These are phyloP conservation scores for Ginglymostoma cirratum DNA, from an alignment of 2,113 vertebrate genomes.

Conservation along the genomic window DNA sequence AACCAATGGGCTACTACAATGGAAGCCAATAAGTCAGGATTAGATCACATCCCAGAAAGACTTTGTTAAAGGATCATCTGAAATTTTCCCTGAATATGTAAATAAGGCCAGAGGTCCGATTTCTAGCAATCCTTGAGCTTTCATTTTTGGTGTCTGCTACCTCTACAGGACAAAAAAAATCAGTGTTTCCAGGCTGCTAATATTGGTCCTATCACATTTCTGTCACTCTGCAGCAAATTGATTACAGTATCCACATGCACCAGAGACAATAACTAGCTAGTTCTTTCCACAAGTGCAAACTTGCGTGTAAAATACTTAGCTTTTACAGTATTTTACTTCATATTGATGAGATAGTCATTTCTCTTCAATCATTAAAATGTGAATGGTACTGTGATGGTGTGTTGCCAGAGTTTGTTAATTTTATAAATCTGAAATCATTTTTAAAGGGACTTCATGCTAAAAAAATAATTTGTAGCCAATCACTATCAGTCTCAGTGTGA, in stretches of 20 bases:
- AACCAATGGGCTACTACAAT: neutral
- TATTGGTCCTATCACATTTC: neutral
- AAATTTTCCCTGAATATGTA: neutral
- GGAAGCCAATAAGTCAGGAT: neutral
- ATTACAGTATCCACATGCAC: neutral
- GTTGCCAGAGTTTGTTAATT: neutral
- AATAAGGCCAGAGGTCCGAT: neutral
- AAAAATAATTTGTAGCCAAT: neutral
- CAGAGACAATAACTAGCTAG: neutral
- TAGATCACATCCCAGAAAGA: neutral
- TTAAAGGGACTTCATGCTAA: neutral
- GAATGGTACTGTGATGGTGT: neutral
- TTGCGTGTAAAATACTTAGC: neutral
- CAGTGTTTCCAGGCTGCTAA: neutral
- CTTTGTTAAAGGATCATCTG: neutral
- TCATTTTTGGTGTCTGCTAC: neutral
- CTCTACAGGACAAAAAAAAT: neutral
- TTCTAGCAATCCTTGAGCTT: neutral
- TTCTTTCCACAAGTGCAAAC: neutral
- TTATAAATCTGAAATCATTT: neutral
- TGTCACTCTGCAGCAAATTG: neutral
- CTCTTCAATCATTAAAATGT: neutral
- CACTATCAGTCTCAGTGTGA: neutral
- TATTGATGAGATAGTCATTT: neutral
- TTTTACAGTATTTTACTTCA: neutral